Conservation (phyloP, 2,797 vertebrate species). For the Ceryle rudis region DNA sequence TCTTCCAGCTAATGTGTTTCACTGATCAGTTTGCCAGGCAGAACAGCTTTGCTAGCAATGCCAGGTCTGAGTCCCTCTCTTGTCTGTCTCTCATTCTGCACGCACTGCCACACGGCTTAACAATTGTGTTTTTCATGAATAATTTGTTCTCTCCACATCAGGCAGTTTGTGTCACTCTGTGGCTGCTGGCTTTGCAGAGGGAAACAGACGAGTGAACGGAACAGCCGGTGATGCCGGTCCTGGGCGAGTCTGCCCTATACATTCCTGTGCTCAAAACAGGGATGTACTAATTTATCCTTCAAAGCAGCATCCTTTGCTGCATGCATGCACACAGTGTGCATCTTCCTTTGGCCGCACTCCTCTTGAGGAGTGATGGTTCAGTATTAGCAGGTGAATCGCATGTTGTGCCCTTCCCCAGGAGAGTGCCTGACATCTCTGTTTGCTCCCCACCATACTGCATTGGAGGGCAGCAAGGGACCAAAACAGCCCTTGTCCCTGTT, state of each 20-base stretch:
- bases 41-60: neutral
- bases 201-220: neutral
- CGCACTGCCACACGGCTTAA: slow-evolving; percentile 31
- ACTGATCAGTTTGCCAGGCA: slow-evolving; percentile 42
- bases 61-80: slow-evolving; percentile 30
- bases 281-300: neutral
- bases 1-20: slow-evolving; percentile 14
- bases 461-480: neutral
- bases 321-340: rapidly evolving
- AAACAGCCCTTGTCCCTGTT: neutral
- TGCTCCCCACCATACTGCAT: rapidly evolving
- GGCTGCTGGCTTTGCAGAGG: neutral
- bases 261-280: neutral
- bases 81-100: slow-evolving; percentile 17
- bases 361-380: rapidly evolving
- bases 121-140: slow-evolving; percentile 59
- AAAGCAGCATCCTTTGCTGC: neutral
- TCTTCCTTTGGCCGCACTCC: neutral
- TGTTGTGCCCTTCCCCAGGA: neutral
- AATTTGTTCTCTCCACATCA: slow-evolving; percentile 54
- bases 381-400: neutral
- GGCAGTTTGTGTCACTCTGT: slow-evolving; percentile 34
- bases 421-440: neutral
- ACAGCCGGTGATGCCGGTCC: neutral
- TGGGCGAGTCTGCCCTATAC: neutral